A percentile compares a stretch with the other conserved stretches of the same genome.
These are phyloP conservation scores for Cosmopolites sordidus DNA, from an alignment of 2,888 invertebrate species.

Conservation along the genomic window DNA sequence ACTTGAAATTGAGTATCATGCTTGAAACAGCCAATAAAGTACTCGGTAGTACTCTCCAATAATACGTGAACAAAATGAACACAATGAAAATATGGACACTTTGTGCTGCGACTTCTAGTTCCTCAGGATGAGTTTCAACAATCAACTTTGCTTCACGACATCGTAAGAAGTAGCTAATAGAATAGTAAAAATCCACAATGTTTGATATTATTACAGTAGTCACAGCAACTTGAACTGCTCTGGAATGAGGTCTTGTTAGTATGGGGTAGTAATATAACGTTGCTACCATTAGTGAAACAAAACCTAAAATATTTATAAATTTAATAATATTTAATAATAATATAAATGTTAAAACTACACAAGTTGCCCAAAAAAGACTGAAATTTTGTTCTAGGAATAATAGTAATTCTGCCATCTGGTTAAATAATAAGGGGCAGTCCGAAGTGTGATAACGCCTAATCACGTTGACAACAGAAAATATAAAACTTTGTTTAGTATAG, in stretches of 20 bases:
- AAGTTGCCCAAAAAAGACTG: too few species aligned
- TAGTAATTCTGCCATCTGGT: too few species aligned
- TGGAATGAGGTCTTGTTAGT: background rate
- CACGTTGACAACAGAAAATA: too few species aligned
- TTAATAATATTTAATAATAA: too few species aligned
- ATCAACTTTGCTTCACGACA: background rate
- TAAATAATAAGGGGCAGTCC: too few species aligned
- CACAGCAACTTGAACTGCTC: background rate
- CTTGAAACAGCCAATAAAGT: background rate
- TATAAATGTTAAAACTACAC: too few species aligned
- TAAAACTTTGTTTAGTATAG: too few species aligned
- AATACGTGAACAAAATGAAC: slow-evolving; percentile 2
- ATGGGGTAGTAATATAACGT: background rate
- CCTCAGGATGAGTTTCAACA: background rate
- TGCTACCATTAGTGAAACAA: background rate
- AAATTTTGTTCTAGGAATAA: too few species aligned
- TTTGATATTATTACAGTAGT: background rate
- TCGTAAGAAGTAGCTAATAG: background rate
- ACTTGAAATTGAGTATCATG: background rate
- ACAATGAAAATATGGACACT: background rate
- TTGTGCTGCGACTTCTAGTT: background rate
- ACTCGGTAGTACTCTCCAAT: slow-evolving; percentile 1
- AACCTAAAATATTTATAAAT: slow-evolving; percentile 4
- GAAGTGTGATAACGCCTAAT: too few species aligned
- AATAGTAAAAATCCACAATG: background rate